These are phyloP conservation scores for Mylabris sibirica DNA, from an alignment of 2,888 invertebrate genomes.

Conservation along the genomic window DNA sequence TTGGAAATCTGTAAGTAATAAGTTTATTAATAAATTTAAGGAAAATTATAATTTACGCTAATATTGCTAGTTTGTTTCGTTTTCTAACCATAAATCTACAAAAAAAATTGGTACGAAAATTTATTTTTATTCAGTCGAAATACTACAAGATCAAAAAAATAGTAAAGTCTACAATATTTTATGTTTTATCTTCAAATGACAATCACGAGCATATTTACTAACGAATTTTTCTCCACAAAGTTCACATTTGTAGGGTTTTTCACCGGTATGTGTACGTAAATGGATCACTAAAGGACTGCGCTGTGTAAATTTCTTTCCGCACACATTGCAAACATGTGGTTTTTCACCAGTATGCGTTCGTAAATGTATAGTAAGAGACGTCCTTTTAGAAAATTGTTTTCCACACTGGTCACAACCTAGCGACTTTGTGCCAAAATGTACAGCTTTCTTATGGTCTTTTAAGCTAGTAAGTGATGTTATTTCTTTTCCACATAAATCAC, in stretches of 20 bases:
- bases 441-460: slow-evolving; percentile 33
- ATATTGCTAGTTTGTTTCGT: not conserved
- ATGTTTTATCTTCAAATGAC: not conserved
- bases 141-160: not conserved
- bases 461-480: slow-evolving; percentile 30
- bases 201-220: not conserved
- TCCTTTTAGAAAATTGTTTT: slow-evolving; percentile 28
- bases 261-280: slow-evolving; percentile 30
- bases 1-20: not conserved
- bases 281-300: slow-evolving; percentile 42
- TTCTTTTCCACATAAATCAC: slow-evolving; percentile 43
- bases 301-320: no score
- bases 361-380: slow-evolving; percentile 24
- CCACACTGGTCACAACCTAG: no score
- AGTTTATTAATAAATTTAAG: not conserved
- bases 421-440: slow-evolving; percentile 25
- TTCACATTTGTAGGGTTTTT: no score
- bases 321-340: slow-evolving; percentile 53
- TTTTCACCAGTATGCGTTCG: no score
- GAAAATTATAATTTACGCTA: not conserved
- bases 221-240: slow-evolving; percentile 4
- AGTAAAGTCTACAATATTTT: not conserved
- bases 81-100: not conserved
- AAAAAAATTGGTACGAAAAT: not conserved
- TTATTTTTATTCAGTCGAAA: not conserved